Evolutionary conservation across 2,888 invertebrate species (phyloP).

Genomic region (Tiliacea aurago): DNA sequence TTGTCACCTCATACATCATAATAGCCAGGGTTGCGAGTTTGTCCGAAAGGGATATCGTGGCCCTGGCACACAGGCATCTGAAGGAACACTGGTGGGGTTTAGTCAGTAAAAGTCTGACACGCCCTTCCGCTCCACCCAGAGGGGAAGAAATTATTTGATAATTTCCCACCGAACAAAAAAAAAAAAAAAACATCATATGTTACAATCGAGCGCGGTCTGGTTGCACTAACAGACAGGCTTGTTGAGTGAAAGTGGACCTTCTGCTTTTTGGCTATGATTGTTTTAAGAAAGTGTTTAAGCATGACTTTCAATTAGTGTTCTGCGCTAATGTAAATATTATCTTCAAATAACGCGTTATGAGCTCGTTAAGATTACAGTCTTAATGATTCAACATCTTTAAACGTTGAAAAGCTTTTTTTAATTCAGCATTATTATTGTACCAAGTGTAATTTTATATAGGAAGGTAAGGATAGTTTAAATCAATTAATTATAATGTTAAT

Average conservation of each 20-base stretch:
- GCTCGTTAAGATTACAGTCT: constrained; percentile 58
- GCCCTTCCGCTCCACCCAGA: too few relatives aligned
- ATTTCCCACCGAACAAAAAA: too few relatives aligned
- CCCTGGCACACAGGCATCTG: too few relatives aligned
- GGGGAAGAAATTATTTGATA: too few relatives aligned
- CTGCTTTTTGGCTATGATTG: constrained; percentile 25
- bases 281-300: constrained; percentile 59
- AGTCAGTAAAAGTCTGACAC: too few relatives aligned
- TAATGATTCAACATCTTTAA: constrained; percentile 39
- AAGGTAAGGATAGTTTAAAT: not conserved
- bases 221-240: not conserved
- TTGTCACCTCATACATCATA: constrained; percentile 18
- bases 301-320: constrained; percentile 62
- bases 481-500: constrained; percentile 13
- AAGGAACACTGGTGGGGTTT: too few relatives aligned
- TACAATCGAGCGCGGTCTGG: not conserved
- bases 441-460: not conserved
- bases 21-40: too few relatives aligned
- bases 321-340: constrained; percentile 60
- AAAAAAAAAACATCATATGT: too few relatives aligned
- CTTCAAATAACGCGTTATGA: constrained; percentile 53
- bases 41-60: too few relatives aligned
- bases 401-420: constrained; percentile 35
- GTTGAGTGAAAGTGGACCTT: constrained; percentile 32
- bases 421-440: constrained; percentile 27